These are phyloP conservation scores for Drosophila neutralis DNA, from an alignment of 2,888 invertebrate species.

Conservation along the genomic window DNA sequence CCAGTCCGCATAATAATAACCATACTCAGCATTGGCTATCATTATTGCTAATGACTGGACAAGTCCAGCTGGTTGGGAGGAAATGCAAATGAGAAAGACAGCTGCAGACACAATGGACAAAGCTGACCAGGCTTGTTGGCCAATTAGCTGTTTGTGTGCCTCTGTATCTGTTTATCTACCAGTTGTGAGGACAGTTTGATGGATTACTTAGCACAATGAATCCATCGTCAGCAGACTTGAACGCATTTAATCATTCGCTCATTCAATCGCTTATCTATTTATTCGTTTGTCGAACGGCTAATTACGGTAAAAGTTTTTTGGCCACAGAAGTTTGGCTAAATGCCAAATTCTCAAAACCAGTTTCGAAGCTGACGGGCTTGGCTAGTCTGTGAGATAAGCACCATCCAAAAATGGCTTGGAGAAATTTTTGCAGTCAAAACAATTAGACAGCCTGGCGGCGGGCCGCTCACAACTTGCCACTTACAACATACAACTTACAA, in stretches of 20 bases:
- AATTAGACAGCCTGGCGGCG: slow-evolving; percentile 62
- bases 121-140: slow-evolving; percentile 23
- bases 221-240: slow-evolving; percentile 22
- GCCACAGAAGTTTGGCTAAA: background rate
- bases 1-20: slow-evolving; percentile 37
- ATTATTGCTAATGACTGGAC: slow-evolving; percentile 43
- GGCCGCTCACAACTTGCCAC: slow-evolving; percentile 50
- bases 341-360: slow-evolving; percentile 58
- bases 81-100: slow-evolving; percentile 51
- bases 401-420: slow-evolving; percentile 60
- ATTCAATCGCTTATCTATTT: slow-evolving; percentile 30
- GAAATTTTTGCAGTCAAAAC: slow-evolving; percentile 71
- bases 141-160: slow-evolving; percentile 44
- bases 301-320: slow-evolving; percentile 41
- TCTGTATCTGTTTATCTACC: slow-evolving; percentile 26
- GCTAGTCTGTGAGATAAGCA: slow-evolving; percentile 21
- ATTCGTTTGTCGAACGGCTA: slow-evolving; percentile 20
- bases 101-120: slow-evolving; percentile 18
- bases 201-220: slow-evolving; percentile 42
- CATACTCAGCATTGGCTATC: slow-evolving; percentile 41
- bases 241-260: slow-evolving; percentile 32
- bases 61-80: slow-evolving; percentile 17
- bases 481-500: slow-evolving; percentile 55
- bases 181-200: slow-evolving; percentile 55
- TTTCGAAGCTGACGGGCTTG: slow-evolving; percentile 33